Evolutionary conservation across 2,888 invertebrate species (phyloP), one percentile per base, ranked within the genome.

Genomic region (Dorcus parallelipipedus): DNA sequence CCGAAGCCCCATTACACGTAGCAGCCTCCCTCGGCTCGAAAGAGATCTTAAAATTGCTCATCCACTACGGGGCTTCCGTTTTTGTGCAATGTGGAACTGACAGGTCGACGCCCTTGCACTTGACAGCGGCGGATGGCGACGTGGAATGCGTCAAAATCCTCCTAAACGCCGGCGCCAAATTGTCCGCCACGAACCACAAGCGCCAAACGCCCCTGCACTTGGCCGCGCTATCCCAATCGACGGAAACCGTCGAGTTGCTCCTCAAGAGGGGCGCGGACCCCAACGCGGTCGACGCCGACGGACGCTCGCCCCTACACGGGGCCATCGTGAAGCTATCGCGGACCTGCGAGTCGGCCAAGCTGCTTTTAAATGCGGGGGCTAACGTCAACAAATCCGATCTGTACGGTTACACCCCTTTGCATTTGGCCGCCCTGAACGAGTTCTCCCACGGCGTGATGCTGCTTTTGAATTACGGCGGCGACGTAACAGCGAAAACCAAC

Each of bases 51-150:
- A 84, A 86, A 74, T 79, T 95, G 62, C 81, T 95, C 20, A 79
- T 93, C 58, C 85, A 84, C 56, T 84, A 89, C 67, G 93, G 93
- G 20, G 92, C 93, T 0, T 92, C 93, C 69, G 89, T 60, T 23
- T 80, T 88, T 51, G 89, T 91, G 0, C 89, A 90, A 61, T 81
- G 86, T 63, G 91, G 91, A 0, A 73, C 82, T 1, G 85, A 86
- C 20, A 84, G 87, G 69, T 85, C 89, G 52, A 93, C 95, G 0
- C 90, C 95, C 2, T 76, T 96, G 33, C 95, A 95, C 79, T 79
- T 95, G 66, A 93, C 95, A 4, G 91, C 94, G 0, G 93, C 93
- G 72, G 93, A 94, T 68, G 93, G 93, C 5, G 90, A 90, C 71
- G 85, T 85, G 0, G 89, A 90, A 64, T 93, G 93, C 65, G 88